phyloP scores from a whole-genome alignment of 1,140 invertebrate species.

The Solenopsis fugax region DNA sequence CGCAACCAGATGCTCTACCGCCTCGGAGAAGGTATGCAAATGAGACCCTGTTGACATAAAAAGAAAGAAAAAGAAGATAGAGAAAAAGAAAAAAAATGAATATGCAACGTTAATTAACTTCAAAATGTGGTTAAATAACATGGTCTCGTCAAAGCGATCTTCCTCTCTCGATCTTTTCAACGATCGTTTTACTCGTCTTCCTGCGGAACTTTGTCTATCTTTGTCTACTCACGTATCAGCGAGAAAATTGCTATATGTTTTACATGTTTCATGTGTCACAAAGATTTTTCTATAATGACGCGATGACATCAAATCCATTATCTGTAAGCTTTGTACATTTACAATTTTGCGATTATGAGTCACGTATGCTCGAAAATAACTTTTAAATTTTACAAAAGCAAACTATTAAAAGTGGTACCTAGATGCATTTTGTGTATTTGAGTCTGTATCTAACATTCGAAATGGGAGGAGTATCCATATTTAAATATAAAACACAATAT shows the following conservation, averaged over 20 bases:
- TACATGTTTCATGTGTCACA: not conserved
- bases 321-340: not conserved
- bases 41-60: not conserved
- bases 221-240: conserved; percentile 16
- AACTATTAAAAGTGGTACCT: not conserved
- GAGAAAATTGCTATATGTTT: not conserved
- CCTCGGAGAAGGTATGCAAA: conserved; percentile 34
- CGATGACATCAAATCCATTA: not conserved
- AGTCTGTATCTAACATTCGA: no score
- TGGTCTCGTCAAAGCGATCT: conserved; percentile 1
- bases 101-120: conserved; percentile 51
- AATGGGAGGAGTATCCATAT: no score
- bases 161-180: not conserved
- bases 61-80: not conserved
- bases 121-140: conserved; percentile 36
- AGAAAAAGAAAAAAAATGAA: not conserved
- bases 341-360: not conserved
- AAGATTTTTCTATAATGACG: conserved; percentile 4
- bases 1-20: conserved; percentile 40
- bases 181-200: not conserved
- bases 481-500: no score
- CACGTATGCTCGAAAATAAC: not conserved
- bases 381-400: not conserved
- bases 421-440: no score
- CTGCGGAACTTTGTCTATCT: not conserved